A percentile compares a stretch with the other conserved stretches of the same genome.
phyloP scores from a whole-genome alignment of 2,113 vertebrate genomes.

The Carassius carassius region DNA sequence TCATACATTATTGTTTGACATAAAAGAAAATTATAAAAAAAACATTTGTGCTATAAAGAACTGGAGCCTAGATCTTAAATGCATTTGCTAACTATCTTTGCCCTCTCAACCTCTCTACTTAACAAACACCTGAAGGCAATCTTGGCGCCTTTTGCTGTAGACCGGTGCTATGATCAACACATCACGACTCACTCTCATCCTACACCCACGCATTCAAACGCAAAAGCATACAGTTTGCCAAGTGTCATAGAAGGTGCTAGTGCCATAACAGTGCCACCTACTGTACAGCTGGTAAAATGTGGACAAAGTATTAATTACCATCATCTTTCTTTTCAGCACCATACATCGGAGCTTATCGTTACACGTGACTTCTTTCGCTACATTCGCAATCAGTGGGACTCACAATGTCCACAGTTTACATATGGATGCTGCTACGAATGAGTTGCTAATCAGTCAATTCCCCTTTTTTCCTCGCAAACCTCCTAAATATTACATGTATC shows the following conservation, averaged over 20 bases:
- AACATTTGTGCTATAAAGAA: background rate
- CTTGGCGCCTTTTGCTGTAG: slow-evolving; percentile 4
- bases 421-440: background rate
- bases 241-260: background rate
- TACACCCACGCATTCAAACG: slow-evolving; percentile 33
- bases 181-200: slow-evolving; percentile 42
- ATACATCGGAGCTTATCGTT: background rate
- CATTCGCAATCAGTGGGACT: background rate
- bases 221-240: slow-evolving; percentile 32
- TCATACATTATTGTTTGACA: background rate
- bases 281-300: slow-evolving; percentile 17
- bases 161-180: slow-evolving; percentile 29
- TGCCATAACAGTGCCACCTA: slow-evolving; percentile 53
- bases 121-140: background rate
- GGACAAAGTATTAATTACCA: background rate
- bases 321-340: background rate
- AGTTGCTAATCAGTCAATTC: background rate
- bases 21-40: background rate
- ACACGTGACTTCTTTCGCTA: background rate
- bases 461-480: background rate
- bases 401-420: background rate
- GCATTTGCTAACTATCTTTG: background rate
- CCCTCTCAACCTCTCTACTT: background rate
- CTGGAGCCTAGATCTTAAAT: background rate
- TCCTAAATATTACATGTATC: background rate